Conservation (phyloP, 2,113 vertebrate species). For the Oreochromis aureus region DNA sequence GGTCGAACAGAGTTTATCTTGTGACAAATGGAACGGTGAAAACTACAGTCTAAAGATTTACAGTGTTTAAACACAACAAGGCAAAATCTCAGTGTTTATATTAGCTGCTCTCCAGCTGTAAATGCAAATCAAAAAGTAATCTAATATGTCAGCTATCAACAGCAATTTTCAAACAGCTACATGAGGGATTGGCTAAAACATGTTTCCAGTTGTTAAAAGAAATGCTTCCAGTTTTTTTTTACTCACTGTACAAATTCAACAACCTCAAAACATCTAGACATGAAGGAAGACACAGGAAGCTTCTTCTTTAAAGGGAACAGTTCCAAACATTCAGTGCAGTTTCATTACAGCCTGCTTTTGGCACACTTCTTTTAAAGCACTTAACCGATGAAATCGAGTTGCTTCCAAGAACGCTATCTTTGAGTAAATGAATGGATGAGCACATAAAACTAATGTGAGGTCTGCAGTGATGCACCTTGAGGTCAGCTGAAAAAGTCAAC, state of each 20-base stretch:
- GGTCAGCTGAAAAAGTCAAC: not conserved
- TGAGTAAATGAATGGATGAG: not conserved
- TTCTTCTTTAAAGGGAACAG: not conserved
- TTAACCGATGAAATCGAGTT: not conserved
- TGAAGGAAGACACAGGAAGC: not conserved
- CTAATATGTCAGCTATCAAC: not conserved
- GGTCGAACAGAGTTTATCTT: conserved; percentile 23
- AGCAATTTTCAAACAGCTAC: not conserved
- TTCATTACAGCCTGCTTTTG: not conserved
- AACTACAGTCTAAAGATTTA: not conserved
- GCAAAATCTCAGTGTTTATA: not conserved
- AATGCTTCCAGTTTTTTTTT: not conserved
- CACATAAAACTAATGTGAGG: not conserved
- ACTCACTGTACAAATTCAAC: not conserved
- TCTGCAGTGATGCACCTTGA: not conserved
- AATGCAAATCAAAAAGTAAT: not conserved
- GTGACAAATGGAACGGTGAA: not conserved
- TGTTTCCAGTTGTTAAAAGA: not conserved
- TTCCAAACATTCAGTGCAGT: not conserved
- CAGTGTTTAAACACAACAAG: not conserved
- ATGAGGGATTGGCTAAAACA: not conserved
- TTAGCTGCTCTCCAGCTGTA: not conserved
- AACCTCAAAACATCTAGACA: not conserved
- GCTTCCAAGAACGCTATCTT: not conserved
- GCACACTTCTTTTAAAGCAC: not conserved